Conservation (phyloP, 2,797 vertebrate species). For the Heterohyrax brucei region DNA sequence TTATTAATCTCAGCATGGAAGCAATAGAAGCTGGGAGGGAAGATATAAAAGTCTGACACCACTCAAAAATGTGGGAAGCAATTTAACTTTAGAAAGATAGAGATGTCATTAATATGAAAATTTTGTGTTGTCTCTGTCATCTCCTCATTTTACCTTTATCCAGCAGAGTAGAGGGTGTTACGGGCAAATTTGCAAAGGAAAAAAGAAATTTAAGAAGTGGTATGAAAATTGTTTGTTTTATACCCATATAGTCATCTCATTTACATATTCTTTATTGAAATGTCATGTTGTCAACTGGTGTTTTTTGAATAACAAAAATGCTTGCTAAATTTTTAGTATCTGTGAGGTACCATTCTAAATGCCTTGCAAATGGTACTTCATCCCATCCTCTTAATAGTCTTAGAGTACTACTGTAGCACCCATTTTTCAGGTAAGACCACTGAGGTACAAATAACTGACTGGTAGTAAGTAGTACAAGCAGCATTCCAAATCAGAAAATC, state of each 20-base stretch:
- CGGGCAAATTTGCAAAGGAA: background rate
- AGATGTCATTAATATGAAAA: background rate
- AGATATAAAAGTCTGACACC: background rate
- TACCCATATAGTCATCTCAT: background rate
- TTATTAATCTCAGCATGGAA: background rate
- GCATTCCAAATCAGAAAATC: background rate
- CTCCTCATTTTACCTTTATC: background rate
- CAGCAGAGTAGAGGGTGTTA: background rate
- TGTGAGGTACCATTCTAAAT: background rate
- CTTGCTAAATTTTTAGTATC: background rate
- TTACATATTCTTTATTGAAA: background rate
- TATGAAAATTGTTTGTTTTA: background rate
- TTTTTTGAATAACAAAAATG: background rate
- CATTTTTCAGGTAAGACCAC: background rate
- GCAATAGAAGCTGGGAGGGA: background rate
- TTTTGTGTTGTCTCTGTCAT: background rate
- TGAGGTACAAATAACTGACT: background rate
- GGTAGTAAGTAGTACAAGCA: background rate
- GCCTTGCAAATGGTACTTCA: background rate
- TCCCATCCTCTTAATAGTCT: background rate
- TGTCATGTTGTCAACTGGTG: background rate
- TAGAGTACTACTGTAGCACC: no score
- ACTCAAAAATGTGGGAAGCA: background rate
- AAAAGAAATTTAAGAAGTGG: background rate
- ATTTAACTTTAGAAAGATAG: background rate